Percentiles rank a stretch among this genome's conserved stretches.
These are phyloP conservation scores for Callospermophilus lateralis DNA, from an alignment of 2,113 vertebrate species.

Conservation along the genomic window DNA sequence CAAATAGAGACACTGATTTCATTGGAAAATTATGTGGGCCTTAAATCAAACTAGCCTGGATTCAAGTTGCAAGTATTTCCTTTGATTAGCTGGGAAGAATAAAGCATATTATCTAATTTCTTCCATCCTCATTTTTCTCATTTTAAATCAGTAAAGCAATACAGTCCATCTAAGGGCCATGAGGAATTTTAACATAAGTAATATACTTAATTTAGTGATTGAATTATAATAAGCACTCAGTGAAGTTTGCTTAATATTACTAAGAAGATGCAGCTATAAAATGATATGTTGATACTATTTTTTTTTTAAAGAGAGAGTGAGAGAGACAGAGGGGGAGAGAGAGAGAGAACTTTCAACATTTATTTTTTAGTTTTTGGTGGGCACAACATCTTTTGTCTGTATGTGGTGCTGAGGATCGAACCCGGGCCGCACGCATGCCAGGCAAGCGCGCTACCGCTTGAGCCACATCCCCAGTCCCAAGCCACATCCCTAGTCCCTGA, in stretches of 20 bases:
- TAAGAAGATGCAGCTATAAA: conserved; percentile 15
- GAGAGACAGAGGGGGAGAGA: too few species aligned
- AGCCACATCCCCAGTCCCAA: too few species aligned
- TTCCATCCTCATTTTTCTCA: not conserved
- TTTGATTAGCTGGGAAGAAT: not conserved
- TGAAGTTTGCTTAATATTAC: not conserved
- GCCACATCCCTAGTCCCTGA: too few species aligned
- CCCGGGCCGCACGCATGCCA: too few species aligned
- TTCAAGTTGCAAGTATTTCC: not conserved
- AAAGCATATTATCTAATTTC: not conserved
- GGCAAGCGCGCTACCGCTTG: too few species aligned
- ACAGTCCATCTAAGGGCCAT: not conserved
- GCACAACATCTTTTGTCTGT: too few species aligned
- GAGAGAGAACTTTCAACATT: too few species aligned
- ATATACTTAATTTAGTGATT: not conserved
- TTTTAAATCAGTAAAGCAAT: conserved; percentile 12
- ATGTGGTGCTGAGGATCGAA: too few species aligned
- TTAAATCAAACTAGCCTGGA: not conserved
- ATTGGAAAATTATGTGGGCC: not conserved
- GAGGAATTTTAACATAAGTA: not conserved
- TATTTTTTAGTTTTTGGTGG: too few species aligned
- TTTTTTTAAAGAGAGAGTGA: too few species aligned
- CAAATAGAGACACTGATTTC: not conserved
- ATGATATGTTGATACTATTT: not conserved
- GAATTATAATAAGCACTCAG: not conserved